Conservation (phyloP, 2,113 vertebrate species). For the Mugil cephalus region DNA sequence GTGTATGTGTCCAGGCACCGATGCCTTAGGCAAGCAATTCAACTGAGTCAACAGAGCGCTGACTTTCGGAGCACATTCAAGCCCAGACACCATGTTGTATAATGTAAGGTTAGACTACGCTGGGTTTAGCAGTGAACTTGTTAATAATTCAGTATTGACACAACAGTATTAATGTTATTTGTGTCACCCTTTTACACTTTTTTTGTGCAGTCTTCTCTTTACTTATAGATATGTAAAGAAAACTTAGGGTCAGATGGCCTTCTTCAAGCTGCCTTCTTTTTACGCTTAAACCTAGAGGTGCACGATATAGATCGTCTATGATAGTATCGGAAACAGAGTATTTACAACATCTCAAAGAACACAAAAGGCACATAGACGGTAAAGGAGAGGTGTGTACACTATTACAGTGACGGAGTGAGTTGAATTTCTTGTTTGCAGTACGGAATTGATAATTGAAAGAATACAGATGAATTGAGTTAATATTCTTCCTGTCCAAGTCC, state of each 20-base stretch:
- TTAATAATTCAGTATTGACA: constrained; percentile 69
- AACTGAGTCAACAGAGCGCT: constrained; percentile 83
- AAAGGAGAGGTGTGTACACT: constrained; percentile 15
- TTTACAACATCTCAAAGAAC: no score
- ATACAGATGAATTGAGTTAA: constrained; percentile 26
- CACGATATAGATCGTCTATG: no score
- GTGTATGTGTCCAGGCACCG: constrained; percentile 80
- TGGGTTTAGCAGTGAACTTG: constrained; percentile 48
- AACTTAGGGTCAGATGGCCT: not conserved
- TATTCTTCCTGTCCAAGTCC: constrained; percentile 17
- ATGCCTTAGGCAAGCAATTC: constrained; percentile 83
- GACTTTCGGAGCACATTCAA: constrained; percentile 58
- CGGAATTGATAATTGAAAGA: constrained; percentile 27
- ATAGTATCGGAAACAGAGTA: no score
- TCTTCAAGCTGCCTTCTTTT: not conserved
- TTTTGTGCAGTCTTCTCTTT: constrained; percentile 11
- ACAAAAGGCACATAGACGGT: no score
- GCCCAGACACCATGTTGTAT: constrained; percentile 52
- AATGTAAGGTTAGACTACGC: constrained; percentile 58
- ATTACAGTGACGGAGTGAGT: constrained; percentile 14
- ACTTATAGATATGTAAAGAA: constrained; percentile 22
- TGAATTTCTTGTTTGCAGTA: constrained; percentile 36
- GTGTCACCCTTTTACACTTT: constrained; percentile 30
- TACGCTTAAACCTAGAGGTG: no score
- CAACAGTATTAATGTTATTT: constrained; percentile 50